phyloP scores from a whole-genome alignment of 2,113 vertebrate species.

The Equus przewalskii region DNA sequence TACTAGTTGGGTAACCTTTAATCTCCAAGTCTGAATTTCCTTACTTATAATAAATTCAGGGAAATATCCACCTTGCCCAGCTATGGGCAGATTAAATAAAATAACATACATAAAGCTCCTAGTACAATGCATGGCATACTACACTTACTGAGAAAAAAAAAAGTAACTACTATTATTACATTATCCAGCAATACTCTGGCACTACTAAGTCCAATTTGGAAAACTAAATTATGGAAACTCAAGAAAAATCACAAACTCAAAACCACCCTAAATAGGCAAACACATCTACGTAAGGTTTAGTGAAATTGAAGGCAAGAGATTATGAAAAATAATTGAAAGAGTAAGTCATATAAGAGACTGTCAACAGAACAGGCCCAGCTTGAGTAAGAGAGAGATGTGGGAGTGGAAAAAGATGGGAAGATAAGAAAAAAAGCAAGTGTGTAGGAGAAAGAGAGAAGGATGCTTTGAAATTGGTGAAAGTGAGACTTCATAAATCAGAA shows the following conservation, averaged over 20 bases:
- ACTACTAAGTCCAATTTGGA: slow-evolving; percentile 26
- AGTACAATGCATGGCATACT: not conserved
- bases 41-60: not conserved
- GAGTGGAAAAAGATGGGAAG: not conserved
- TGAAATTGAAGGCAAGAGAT: slow-evolving; percentile 27
- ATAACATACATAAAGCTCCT: not conserved
- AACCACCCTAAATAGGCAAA: slow-evolving; percentile 23
- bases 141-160: slow-evolving; percentile 1
- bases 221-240: slow-evolving; percentile 39
- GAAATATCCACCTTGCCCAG: not conserved
- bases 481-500: slow-evolving; percentile 18
- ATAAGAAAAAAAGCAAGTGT: not conserved
- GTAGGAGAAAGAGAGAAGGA: slow-evolving; percentile 15
- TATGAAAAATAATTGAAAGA: not conserved
- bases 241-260: slow-evolving; percentile 47
- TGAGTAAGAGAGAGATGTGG: not conserved
- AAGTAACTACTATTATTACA: not conserved
- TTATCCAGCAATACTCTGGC: slow-evolving; percentile 15
- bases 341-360: not conserved
- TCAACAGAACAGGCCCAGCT: slow-evolving; percentile 6
- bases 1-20: not conserved
- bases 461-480: slow-evolving; percentile 43
- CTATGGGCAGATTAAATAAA: slow-evolving; percentile 33
- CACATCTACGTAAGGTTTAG: slow-evolving; percentile 22
- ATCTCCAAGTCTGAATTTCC: not conserved